phyloP scores from a whole-genome alignment of 2,797 vertebrate species.

The Micropoecilia bifurca region DNA sequence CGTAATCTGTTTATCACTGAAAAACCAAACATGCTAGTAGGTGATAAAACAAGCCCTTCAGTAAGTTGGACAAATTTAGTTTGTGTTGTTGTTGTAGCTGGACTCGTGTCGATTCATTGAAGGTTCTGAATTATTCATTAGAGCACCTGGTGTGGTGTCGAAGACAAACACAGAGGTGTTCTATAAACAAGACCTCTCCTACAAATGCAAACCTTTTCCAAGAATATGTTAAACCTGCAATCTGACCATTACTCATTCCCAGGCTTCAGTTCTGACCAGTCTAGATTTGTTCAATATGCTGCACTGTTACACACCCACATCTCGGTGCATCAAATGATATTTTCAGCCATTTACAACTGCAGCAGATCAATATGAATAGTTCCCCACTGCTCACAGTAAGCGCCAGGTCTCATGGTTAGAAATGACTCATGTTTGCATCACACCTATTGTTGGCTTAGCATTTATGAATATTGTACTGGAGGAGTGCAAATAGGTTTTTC shows the following conservation, averaged over 20 bases:
- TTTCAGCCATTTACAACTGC: neutral
- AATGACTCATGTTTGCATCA: slow-evolving; percentile 23
- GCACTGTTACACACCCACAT: neutral
- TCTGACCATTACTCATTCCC: slow-evolving; percentile 19
- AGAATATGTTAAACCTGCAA: slow-evolving; percentile 22
- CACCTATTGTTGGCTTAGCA: slow-evolving; percentile 23
- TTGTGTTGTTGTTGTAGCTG: slow-evolving; percentile 9
- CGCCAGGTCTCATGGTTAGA: neutral
- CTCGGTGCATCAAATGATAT: slow-evolving; percentile 5
- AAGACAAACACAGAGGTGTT: slow-evolving; percentile 37
- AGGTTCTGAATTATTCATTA: slow-evolving; percentile 61
- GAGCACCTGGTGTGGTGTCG: slow-evolving; percentile 47
- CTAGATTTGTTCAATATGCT: neutral
- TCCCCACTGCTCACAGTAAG: slow-evolving; percentile 8
- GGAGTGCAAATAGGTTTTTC: neutral
- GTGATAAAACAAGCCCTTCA: slow-evolving; percentile 3
- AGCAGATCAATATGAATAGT: slow-evolving; percentile 6
- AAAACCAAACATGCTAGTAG: slow-evolving; percentile 21
- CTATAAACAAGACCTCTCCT: slow-evolving; percentile 37
- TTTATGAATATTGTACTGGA: neutral
- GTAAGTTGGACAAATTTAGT: slow-evolving; percentile 22
- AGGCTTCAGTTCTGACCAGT: slow-evolving; percentile 6
- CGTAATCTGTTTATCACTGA: slow-evolving; percentile 11
- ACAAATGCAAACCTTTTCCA: slow-evolving; percentile 5
- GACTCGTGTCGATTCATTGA: slow-evolving; percentile 30